Evolutionary conservation across 2,888 invertebrate genomes (phyloP), one percentile per base, ranked within the genome.

Genomic region (Cheilosia vernalis): DNA sequence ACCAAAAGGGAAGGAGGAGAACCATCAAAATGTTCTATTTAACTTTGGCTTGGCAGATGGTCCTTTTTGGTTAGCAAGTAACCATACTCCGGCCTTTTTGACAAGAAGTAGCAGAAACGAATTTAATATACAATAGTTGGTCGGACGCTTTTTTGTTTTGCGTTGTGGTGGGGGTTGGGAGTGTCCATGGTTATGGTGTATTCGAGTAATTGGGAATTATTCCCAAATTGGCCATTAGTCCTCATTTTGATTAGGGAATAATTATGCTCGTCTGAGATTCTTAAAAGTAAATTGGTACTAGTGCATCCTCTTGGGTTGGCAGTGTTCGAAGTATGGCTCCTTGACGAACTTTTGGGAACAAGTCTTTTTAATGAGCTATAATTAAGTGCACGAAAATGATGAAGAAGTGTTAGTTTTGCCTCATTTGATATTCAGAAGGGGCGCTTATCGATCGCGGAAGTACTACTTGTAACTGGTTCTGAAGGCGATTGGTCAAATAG

Each of bases 211-310:
- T 78, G 44, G 63, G 56, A 77, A 70, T 78, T 78, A 78, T 63
- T 70, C 69, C 78, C 69, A 55, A 70, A 78, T 78, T 63, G 78
- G 55, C 63, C 78, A 78, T 78, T 78, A 78, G 69, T 78, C 47
- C 55, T 70, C 56, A 40, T 78, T 27, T 78, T 78, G 69, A 78
- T 63, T 78, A 78, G 63, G 63, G 53, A 56, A 63, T 63, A 70
- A 69, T 61, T 13, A 55, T 63, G 69, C 55, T 76, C 53, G 69
- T 37, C 40, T 21, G 5, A 58, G 74, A 49, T 66, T 42, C 33
- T 55, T 77, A 24, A 9, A 13, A 69, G 61, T 61, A 67, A 67
- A 69, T 61, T 69, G 60, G 60, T 37, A 77, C 69, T 61, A 77
- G 61, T 67, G 60, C 60, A 40, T 19, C 37, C 19, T 19, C 47